Evolutionary conservation across 2,797 vertebrate genomes (phyloP), one percentile per base, ranked within the genome.

Genomic region (Hirundo rustica): DNA sequence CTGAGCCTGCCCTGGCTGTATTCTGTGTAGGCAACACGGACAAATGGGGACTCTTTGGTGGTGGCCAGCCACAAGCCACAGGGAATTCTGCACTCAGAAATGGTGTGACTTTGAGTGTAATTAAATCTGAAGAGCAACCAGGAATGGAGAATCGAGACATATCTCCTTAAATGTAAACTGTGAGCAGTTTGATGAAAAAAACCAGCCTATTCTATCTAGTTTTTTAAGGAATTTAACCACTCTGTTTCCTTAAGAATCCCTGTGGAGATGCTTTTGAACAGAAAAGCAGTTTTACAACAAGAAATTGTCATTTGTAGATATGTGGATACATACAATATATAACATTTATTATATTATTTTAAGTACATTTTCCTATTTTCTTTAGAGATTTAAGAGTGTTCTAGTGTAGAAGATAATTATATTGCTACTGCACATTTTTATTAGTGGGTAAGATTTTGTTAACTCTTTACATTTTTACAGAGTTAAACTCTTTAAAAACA

Each of bases 151-250:
- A 76, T 74, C n/a, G 85, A 94, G 44, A 25, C 23, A 11, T 53
- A 7, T 27, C 18, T 78, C 58, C n/a, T 83, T 62, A 32, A 76
- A 78, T 2, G 4, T 58, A 74, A 85, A 80, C 38, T 65, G 7
- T 70, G 15, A 76, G 3, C 32, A 53, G 9, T 96, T 95, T 95
- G 92, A 95, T 96, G 29, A 94, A 97, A 91, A 91, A 96, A 97
- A 97, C 89, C 97, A 88, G 62, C 44, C 55, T 95, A 68, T 83
- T 95, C 70, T 92, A 89, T 92, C 65, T 92, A 67, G 32, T 94
- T 95, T 95, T 97, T 95, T 96, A 92, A 88, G 75, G 94, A 96
- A 96, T 88, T 93, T 96, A 96, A 94, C 88, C 60, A 65, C 82
- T 93, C 25, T 66, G 29, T 97, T 96, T 97, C 53, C 26, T 96